Evolutionary conservation across 2,797 vertebrate genomes (phyloP).

Genomic region (Leucoraja ocellata): DNA sequence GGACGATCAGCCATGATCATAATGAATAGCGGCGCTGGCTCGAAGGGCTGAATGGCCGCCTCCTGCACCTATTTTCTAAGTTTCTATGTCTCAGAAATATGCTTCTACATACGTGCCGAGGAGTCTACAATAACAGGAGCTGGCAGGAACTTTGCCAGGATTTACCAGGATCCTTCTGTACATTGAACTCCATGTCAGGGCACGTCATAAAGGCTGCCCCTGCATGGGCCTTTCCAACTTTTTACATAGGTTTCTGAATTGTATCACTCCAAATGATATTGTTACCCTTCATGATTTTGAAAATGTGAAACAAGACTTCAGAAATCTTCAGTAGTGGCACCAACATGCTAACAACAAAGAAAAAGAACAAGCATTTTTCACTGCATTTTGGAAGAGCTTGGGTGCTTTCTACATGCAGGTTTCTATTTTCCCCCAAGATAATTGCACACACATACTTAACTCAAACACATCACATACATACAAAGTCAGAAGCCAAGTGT

Average conservation of each 20-base stretch:
- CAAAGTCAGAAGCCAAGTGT: not conserved
- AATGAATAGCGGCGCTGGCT: too few species aligned
- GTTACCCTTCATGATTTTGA: not conserved
- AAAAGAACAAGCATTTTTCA: not conserved
- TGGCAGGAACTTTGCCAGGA: not conserved
- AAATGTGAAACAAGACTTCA: not conserved
- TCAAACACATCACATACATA: not conserved
- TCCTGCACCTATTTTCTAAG: too few species aligned
- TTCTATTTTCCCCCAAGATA: not conserved
- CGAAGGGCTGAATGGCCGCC: too few species aligned
- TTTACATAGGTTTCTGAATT: not conserved
- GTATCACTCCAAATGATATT: not conserved
- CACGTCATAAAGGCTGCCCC: too few species aligned
- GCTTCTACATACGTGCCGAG: not conserved
- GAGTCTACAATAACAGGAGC: not conserved
- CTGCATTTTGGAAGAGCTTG: not conserved
- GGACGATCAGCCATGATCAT: too few species aligned
- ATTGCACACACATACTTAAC: not conserved
- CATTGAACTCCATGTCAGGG: not conserved
- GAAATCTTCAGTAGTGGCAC: not conserved
- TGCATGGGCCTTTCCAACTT: too few species aligned
- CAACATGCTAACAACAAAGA: not conserved
- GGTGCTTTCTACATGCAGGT: not conserved
- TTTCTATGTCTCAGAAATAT: not conserved
- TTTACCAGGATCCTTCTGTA: not conserved